These are phyloP conservation scores for Scartelaos histophorus DNA, from an alignment of 2,113 vertebrate genomes.

Conservation along the genomic window DNA sequence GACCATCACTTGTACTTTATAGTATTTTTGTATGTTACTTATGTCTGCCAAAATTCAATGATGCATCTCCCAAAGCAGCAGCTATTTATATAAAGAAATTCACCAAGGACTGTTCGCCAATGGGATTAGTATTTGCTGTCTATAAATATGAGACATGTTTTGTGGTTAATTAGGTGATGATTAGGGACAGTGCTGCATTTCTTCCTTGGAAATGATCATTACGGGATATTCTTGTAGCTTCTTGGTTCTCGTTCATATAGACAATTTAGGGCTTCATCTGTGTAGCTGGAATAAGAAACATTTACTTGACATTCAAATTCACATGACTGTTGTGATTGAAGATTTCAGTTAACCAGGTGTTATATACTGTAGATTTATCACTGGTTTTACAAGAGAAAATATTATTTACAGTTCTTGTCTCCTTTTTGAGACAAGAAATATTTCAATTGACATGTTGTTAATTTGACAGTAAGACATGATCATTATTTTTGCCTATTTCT, in stretches of 20 bases:
- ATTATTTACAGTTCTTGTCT: too few species aligned
- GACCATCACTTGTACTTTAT: background rate
- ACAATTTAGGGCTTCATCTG: background rate
- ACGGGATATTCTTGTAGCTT: background rate
- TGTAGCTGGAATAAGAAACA: background rate
- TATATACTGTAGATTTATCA: too few species aligned
- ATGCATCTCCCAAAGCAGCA: slow-evolving; percentile 26
- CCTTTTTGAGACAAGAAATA: too few species aligned
- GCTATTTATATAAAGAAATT: slow-evolving; percentile 42
- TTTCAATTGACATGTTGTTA: background rate
- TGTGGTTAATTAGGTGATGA: slow-evolving; percentile 50
- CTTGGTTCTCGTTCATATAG: background rate
- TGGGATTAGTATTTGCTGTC: slow-evolving; percentile 61
- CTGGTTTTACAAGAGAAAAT: too few species aligned
- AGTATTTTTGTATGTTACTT: slow-evolving; percentile 13
- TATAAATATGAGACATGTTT: slow-evolving; percentile 56
- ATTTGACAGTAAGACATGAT: background rate
- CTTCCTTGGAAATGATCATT: slow-evolving; percentile 39
- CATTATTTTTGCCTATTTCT: background rate
- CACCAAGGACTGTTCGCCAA: slow-evolving; percentile 28
- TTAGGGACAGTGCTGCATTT: slow-evolving; percentile 24
- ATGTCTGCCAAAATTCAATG: slow-evolving; percentile 17
- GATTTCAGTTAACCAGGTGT: too few species aligned
- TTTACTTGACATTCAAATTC: too few species aligned
- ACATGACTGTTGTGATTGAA: too few species aligned